Percentiles rank a stretch among this genome's conserved stretches.
phyloP scores from a whole-genome alignment of 2,888 invertebrate genomes.

The Cheilosia scutellata region DNA sequence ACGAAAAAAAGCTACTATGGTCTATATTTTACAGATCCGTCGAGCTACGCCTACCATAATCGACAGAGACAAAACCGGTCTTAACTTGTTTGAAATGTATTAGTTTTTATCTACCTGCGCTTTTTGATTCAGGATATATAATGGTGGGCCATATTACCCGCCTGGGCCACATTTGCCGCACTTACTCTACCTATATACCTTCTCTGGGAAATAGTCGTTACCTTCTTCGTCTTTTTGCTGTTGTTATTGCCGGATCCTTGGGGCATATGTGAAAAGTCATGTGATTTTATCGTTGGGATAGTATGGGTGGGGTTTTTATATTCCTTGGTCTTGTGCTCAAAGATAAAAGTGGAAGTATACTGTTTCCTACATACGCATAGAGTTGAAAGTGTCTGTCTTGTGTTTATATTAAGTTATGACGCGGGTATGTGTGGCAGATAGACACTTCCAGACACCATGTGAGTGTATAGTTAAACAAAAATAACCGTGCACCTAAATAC shows the following conservation, averaged over 20 bases:
- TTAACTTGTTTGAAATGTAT: too few species aligned
- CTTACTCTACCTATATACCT: too few species aligned
- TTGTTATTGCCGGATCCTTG: conserved; percentile 66
- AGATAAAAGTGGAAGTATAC: conserved; percentile 24
- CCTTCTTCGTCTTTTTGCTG: conserved; percentile 17
- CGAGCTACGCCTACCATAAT: too few species aligned
- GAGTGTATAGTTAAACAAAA: conserved; percentile 68
- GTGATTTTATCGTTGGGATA: conserved; percentile 66
- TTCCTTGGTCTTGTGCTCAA: conserved; percentile 29
- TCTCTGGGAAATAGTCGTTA: conserved; percentile 55
- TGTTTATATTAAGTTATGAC: conserved; percentile 67
- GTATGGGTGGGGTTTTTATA: conserved; percentile 14
- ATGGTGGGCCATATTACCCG: too few species aligned
- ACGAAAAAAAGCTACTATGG: too few species aligned
- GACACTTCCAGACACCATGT: conserved; percentile 62
- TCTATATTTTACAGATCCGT: too few species aligned
- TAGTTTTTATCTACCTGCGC: too few species aligned
- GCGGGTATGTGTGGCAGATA: conserved; percentile 46
- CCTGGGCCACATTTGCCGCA: too few species aligned
- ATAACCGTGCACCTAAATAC: conserved; percentile 67
- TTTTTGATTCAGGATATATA: too few species aligned
- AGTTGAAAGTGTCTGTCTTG: conserved; percentile 41
- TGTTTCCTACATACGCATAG: not conserved
- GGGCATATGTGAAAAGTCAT: conserved; percentile 75
- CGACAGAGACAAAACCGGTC: too few species aligned